Evolutionary conservation across 2,113 vertebrate genomes (phyloP).

Genomic region (Chionis minor): DNA sequence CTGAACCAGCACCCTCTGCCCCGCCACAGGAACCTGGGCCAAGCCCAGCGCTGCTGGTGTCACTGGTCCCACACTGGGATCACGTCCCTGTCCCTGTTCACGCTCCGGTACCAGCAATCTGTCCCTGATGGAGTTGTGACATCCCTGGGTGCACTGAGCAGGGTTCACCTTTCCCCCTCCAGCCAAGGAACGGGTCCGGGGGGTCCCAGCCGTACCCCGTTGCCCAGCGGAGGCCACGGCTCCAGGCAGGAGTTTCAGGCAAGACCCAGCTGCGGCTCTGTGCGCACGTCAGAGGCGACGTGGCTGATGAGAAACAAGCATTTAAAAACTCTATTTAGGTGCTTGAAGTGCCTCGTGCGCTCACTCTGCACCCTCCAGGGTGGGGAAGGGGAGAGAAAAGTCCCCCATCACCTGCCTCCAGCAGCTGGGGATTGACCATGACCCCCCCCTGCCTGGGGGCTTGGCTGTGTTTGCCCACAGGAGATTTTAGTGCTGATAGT

Average conservation of each 20-base stretch:
- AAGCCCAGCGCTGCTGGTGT: not conserved
- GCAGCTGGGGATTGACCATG: not conserved
- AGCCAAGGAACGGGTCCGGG: fast-evolving
- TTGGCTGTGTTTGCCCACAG: fast-evolving
- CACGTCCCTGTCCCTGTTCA: fast-evolving
- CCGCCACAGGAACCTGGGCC: not conserved
- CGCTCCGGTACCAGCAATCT: not conserved
- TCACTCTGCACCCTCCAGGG: not conserved
- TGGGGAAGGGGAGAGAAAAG: not conserved
- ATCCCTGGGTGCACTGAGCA: not conserved
- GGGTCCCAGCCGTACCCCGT: not conserved
- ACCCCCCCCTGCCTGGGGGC: no score
- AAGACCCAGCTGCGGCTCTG: not conserved
- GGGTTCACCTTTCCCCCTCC: not conserved
- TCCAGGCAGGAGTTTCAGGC: not conserved
- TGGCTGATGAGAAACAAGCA: not conserved
- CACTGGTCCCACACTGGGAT: not conserved
- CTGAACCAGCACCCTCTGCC: not conserved
- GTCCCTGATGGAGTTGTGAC: not conserved
- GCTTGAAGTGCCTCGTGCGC: not conserved
- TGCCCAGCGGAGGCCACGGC: not conserved
- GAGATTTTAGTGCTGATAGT: not conserved
- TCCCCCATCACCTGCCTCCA: not conserved
- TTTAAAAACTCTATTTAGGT: not conserved
- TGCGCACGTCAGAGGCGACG: fast-evolving